Evolutionary conservation across 2,888 invertebrate species (phyloP), one percentile per base, ranked within the genome.

Genomic region (Cyclophora albipunctata): DNA sequence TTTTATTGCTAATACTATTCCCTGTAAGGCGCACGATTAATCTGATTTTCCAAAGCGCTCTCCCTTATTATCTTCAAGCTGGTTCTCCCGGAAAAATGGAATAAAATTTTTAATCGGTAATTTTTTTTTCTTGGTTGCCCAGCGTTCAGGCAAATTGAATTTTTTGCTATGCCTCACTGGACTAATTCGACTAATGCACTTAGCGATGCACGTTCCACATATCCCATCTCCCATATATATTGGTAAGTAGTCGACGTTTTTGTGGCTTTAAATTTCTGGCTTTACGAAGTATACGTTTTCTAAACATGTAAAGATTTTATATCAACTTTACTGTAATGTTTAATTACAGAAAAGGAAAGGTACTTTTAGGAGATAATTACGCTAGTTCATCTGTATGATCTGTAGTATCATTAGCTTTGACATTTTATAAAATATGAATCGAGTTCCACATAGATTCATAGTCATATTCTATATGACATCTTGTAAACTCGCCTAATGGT

Each of bases 151-250:
- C 72, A 87, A 87, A 88, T 87, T 88, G 82, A 84, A 84, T 87
- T 86, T 86, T 86, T 84, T 77, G 69, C 77, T 71, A 78, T 73
- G 84, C 85, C 72, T 81, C 83, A 81, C 64, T 75, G 80, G 76
- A 80, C 79, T 87, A 86, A 86, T 86, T 84, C 78, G 80, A 71
- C 75, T 86, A 88, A 86, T 85, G 83, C 82, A 73, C 73, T 86
- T 84, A 84, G 78, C 67, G 72, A 77, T 81, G 80, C 82, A 81
- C 78, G 80, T 71, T 70, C 65, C 62, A 58, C 53, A 55, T 54
- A 56, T 52, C 52, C 58, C 20, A 20, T 20, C 20, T 20, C 20
- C 20, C 20, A 20, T 37, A 37, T 37, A 37, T 37, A 37, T 37
- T 52, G 49, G 37, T 44, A 51, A 40, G 50, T 53, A 52, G 55